These are phyloP conservation scores for Falco concolor DNA, from an alignment of 2,797 vertebrate species.

Conservation along the genomic window DNA sequence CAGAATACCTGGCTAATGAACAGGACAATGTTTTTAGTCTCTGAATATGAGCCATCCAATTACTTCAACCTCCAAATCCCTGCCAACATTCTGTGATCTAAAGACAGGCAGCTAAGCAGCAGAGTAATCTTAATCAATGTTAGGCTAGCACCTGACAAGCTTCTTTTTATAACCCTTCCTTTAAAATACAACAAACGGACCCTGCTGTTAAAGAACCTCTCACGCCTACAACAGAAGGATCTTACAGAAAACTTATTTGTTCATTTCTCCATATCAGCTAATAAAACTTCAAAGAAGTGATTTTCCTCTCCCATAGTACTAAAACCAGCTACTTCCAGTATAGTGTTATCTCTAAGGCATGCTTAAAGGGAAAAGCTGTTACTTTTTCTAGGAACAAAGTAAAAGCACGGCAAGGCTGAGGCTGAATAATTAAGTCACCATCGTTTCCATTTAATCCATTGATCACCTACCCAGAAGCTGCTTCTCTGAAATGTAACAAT, in stretches of 20 bases:
- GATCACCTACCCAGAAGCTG: slow-evolving; percentile 9
- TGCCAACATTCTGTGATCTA: background rate
- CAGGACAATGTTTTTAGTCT: background rate
- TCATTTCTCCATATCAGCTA: background rate
- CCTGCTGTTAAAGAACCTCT: background rate
- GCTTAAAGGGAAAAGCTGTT: background rate
- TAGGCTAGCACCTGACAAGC: background rate
- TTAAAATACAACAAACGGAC: background rate
- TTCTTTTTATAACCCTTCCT: background rate
- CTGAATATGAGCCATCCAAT: background rate
- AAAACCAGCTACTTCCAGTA: background rate
- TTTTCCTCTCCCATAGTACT: background rate
- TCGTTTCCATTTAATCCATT: background rate
- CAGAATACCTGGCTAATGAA: background rate
- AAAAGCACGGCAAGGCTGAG: background rate
- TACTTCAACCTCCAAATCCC: background rate
- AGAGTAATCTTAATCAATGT: background rate
- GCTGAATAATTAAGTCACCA: background rate
- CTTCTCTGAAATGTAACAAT: background rate
- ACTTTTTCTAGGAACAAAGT: background rate
- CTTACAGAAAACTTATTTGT: background rate
- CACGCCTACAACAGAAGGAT: background rate
- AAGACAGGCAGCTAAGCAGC: background rate
- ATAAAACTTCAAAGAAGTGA: background rate
- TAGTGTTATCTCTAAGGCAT: background rate